phyloP scores from a whole-genome alignment of 2,797 vertebrate genomes.

The Silurus aristotelis region DNA sequence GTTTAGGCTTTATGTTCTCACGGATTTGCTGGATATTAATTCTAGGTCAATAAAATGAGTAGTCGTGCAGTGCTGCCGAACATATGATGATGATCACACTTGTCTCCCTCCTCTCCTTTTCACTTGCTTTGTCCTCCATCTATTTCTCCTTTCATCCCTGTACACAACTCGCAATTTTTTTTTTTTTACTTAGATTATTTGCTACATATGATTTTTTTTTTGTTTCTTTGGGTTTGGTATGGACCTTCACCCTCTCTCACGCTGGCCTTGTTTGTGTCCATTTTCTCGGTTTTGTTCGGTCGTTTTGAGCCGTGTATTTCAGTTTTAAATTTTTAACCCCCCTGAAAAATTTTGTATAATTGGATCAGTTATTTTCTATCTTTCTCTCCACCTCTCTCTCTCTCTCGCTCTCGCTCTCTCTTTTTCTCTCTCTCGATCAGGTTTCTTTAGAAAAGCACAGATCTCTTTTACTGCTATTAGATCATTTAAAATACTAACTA shows the following conservation, averaged over 20 bases:
- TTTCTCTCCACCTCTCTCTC: conserved; percentile 41
- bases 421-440: conserved; percentile 45
- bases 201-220: conserved; percentile 35
- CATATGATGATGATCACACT: conserved; percentile 35
- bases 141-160: conserved; percentile 38
- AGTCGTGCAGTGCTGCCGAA: conserved; percentile 21
- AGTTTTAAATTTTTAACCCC: conserved; percentile 46
- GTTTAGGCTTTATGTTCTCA: conserved; percentile 20
- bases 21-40: conserved; percentile 32
- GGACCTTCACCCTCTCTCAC: conserved; percentile 71
- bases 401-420: conserved; percentile 41
- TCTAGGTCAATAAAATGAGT: conserved; percentile 32
- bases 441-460: conserved; percentile 65
- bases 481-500: conserved; percentile 64
- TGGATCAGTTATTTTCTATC: conserved; percentile 55
- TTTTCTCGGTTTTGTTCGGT: conserved; percentile 74
- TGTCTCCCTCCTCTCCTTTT: conserved; percentile 27
- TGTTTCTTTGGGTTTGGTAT: conserved; percentile 59
- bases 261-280: conserved; percentile 75
- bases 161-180: conserved; percentile 33
- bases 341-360: conserved; percentile 34
- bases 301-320: conserved; percentile 54
- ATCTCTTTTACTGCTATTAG: conserved; percentile 66
- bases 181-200: conserved; percentile 38
- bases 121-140: conserved; percentile 25